phyloP scores from a whole-genome alignment of 2,113 vertebrate species.

The Pollachius pollachius region DNA sequence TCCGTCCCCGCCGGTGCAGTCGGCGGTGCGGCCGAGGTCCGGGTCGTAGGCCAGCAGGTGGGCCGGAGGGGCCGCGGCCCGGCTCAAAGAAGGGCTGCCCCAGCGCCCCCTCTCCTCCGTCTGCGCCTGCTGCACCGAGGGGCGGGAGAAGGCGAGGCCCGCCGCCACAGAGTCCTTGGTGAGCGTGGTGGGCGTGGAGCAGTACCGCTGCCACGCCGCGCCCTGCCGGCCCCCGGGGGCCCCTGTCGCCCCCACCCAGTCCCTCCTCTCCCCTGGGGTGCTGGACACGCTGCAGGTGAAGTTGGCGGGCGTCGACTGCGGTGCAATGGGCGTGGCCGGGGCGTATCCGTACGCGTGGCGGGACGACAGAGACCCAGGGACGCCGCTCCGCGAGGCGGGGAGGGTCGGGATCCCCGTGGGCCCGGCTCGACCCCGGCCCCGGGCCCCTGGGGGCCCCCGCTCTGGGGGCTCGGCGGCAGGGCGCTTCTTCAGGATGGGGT shows the following conservation, averaged over 20 bases:
- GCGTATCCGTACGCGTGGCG: too few relatives aligned
- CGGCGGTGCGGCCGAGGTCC: constrained; percentile 58
- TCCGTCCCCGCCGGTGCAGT: constrained; percentile 31
- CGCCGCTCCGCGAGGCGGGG: too few relatives aligned
- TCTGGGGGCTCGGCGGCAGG: constrained; percentile 19
- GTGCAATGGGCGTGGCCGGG: too few relatives aligned
- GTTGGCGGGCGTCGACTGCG: constrained; percentile 22
- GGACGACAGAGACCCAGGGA: too few relatives aligned
- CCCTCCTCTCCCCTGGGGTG: constrained; percentile 45
- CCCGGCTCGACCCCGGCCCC: not conserved
- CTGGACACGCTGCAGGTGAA: constrained; percentile 42
- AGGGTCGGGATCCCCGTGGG: constrained; percentile 10
- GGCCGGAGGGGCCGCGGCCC: constrained; percentile 5
- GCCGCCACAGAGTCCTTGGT: constrained; percentile 27
- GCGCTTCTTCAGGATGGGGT: constrained; percentile 78
- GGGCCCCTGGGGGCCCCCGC: constrained; percentile 6
- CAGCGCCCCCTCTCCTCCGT: constrained; percentile 22
- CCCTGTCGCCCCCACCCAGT: not conserved
- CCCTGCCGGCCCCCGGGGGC: constrained; percentile 10
- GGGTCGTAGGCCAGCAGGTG: constrained; percentile 65
- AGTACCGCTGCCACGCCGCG: constrained; percentile 27
- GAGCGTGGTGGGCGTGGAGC: constrained; percentile 51
- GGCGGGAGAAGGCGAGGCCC: constrained; percentile 50
- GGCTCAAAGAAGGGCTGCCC: constrained; percentile 25
- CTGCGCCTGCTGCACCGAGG: not conserved